These are phyloP conservation scores for Neosilurus hyrtlii DNA, from an alignment of 2,797 vertebrate genomes.

Conservation along the genomic window DNA sequence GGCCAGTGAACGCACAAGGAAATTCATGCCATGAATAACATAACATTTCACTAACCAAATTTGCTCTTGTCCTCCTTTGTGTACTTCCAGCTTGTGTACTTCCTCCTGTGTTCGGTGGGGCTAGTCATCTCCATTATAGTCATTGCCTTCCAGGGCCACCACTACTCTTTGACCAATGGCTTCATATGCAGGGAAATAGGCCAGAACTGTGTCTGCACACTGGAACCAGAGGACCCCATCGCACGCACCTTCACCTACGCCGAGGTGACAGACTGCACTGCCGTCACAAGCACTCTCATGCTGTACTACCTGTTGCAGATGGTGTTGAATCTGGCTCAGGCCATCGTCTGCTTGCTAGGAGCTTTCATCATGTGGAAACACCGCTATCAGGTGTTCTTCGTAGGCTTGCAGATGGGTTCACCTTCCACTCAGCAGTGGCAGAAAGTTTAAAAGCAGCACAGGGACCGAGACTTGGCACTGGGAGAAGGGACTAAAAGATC, in stretches of 20 bases:
- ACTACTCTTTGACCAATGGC: conserved; percentile 74
- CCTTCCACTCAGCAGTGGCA: conserved; percentile 67
- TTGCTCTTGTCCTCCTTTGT: neutral
- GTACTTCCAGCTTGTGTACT: conserved; percentile 82
- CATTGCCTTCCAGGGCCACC: conserved; percentile 82
- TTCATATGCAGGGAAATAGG: conserved; percentile 70
- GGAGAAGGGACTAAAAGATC: neutral
- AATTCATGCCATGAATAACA: neutral
- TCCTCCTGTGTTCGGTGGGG: conserved; percentile 81
- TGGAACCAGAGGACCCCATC: conserved; percentile 80
- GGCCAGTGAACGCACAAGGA: neutral
- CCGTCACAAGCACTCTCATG: conserved; percentile 74
- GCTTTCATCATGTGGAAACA: conserved; percentile 96
- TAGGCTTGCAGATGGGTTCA: conserved; percentile 74
- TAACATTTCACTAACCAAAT: neutral
- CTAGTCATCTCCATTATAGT: conserved; percentile 84
- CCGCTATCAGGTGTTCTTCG: conserved; percentile 93
- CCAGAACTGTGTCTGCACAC: conserved; percentile 78
- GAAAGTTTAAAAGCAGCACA: conserved; percentile 64
- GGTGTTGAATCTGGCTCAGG: conserved; percentile 81
- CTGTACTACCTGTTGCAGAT: conserved; percentile 87
- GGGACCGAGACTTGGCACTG: neutral
- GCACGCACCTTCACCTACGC: conserved; percentile 82
- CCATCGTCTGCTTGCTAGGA: conserved; percentile 78
- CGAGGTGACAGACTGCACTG: conserved; percentile 75